phyloP scores from a whole-genome alignment of 2,113 vertebrate genomes.

The Etheostoma cragini region DNA sequence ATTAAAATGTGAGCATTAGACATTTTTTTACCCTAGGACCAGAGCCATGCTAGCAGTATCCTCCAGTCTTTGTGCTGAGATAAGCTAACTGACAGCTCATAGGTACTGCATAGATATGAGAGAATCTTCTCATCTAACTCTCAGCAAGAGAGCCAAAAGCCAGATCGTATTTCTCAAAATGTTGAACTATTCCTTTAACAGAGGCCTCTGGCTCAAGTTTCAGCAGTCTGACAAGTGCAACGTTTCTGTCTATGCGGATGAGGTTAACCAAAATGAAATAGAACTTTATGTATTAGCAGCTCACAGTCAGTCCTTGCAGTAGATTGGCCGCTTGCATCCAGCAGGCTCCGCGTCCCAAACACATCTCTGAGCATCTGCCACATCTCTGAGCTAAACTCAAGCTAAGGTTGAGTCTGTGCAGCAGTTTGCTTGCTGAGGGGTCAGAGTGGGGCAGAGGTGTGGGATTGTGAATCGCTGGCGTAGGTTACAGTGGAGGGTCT shows the following conservation, averaged over 20 bases:
- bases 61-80: neutral
- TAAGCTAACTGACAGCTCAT: too few relatives aligned
- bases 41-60: neutral
- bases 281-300: neutral
- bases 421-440: constrained; percentile 4
- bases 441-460: constrained; percentile 50
- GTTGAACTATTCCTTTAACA: neutral
- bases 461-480: constrained; percentile 74
- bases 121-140: neutral
- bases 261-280: constrained; percentile 8
- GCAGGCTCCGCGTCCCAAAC: neutral
- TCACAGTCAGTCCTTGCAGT: constrained; percentile 3
- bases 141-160: neutral
- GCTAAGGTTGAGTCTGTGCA: constrained; percentile 11
- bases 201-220: constrained; percentile 25
- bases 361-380: neutral
- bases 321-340: neutral
- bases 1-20: neutral
- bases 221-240: constrained; percentile 8
- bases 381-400: neutral
- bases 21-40: too few relatives aligned
- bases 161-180: neutral
- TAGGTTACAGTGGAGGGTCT: constrained; percentile 89
- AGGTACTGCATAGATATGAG: too few relatives aligned
- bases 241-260: neutral